Percentiles rank a stretch among this genome's conserved stretches.
phyloP scores from a whole-genome alignment of 64 coral and sea anemone genomes.

The Actinia tenebrosa region DNA sequence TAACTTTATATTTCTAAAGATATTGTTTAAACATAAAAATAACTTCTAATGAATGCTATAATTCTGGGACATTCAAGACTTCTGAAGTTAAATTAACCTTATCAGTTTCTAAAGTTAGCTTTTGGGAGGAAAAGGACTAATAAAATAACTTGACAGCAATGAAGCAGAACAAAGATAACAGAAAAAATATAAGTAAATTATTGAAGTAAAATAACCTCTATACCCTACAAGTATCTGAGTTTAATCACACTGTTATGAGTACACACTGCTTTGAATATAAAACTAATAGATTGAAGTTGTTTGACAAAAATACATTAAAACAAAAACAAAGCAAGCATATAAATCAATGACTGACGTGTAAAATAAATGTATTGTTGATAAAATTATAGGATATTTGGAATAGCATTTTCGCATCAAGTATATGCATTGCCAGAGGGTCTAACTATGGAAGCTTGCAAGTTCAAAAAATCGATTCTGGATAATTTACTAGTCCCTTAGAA shows the following conservation, averaged over 20 bases:
- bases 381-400: background rate
- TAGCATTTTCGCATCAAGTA: background rate
- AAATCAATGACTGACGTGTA: background rate
- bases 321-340: background rate
- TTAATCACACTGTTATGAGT: background rate
- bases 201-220: background rate
- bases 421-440: background rate
- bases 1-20: background rate
- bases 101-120: no score
- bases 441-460: no score
- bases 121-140: background rate
- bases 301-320: background rate
- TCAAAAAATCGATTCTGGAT: no score
- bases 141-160: background rate
- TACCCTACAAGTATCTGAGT: background rate
- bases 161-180: background rate
- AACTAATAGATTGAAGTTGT: background rate
- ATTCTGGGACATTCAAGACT: no score
- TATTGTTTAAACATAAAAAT: background rate
- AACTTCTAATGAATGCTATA: no score
- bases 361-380: no score
- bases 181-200: background rate
- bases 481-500: no score
- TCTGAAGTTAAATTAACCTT: no score
- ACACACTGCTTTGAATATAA: background rate